Percentiles rank a stretch among this genome's conserved stretches.
phyloP scores from a whole-genome alignment of 2,113 vertebrate genomes.

The Dipodomys stephensi region DNA sequence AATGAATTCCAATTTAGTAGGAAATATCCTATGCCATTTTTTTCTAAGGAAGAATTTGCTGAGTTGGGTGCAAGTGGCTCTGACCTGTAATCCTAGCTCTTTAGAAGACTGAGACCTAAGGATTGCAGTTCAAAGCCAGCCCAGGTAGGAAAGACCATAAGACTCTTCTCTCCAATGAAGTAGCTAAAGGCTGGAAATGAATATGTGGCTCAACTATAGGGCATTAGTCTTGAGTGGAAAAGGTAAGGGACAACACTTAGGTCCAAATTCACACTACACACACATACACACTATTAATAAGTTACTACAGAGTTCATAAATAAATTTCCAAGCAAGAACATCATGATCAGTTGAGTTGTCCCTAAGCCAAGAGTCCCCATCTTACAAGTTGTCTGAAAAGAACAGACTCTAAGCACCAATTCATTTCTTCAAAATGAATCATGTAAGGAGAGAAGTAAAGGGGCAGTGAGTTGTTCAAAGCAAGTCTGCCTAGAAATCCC shows the following conservation, averaged over 20 bases:
- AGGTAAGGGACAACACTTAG: no score
- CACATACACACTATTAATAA: background rate
- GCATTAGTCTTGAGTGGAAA: no score
- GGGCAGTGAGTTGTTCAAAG: background rate
- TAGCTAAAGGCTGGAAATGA: no score
- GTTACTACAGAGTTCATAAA: constrained; percentile 9
- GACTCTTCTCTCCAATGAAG: no score
- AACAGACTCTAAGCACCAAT: background rate
- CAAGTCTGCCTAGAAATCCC: background rate
- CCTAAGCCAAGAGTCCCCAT: background rate
- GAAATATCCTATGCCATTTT: background rate
- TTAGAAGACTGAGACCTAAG: no score
- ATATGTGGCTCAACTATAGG: no score
- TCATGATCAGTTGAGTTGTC: background rate
- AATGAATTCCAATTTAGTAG: background rate
- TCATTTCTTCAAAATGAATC: background rate
- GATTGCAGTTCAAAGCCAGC: no score
- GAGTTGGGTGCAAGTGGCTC: no score
- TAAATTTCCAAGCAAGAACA: background rate
- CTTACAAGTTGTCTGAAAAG: background rate
- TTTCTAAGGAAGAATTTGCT: no score
- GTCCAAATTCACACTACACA: no score
- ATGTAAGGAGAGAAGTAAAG: background rate
- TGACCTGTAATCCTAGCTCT: no score
- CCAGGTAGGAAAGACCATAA: no score